Percentiles rank a stretch among this genome's conserved stretches.
Conservation (phyloP, 2,113 vertebrate genomes). For the Tor tambroides region DNA sequence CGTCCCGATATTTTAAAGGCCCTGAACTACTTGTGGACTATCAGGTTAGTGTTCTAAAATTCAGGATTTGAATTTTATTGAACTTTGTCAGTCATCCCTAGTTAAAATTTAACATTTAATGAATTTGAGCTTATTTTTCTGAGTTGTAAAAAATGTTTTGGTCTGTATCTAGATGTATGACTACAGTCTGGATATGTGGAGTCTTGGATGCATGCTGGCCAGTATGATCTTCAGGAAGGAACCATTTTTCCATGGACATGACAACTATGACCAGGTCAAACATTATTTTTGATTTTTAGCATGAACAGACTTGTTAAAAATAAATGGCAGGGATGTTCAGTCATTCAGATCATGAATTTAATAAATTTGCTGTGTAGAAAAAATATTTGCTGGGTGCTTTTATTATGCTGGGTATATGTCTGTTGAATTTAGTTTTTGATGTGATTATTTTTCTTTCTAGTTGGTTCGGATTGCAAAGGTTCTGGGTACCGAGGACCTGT, state of each 20-base stretch:
- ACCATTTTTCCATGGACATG: constrained; percentile 87
- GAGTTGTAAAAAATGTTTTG: background rate
- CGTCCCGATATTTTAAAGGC: constrained; percentile 87
- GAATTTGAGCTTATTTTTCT: background rate
- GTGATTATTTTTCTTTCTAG: constrained; percentile 51
- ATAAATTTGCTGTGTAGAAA: background rate
- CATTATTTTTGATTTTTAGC: background rate
- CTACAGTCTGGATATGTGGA: constrained; percentile 90
- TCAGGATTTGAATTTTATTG: background rate
- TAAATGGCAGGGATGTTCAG: background rate
- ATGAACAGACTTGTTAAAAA: background rate
- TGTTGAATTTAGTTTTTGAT: background rate
- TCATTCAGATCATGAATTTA: background rate
- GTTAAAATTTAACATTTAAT: background rate
- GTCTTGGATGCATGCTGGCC: constrained; percentile 85
- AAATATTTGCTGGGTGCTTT: background rate
- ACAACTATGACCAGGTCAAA: constrained; percentile 86
- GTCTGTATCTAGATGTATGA: constrained; percentile 80
- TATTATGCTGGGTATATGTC: background rate
- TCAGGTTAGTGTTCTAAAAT: constrained; percentile 72
- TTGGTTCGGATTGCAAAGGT: constrained; percentile 81
- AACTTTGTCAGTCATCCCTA: background rate
- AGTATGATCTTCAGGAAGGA: constrained; percentile 90
- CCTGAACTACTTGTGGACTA: constrained; percentile 87
- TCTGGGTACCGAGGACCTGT: constrained; percentile 79